phyloP scores from a whole-genome alignment of 2,888 invertebrate species.

The Acrocyrtus sp. region DNA sequence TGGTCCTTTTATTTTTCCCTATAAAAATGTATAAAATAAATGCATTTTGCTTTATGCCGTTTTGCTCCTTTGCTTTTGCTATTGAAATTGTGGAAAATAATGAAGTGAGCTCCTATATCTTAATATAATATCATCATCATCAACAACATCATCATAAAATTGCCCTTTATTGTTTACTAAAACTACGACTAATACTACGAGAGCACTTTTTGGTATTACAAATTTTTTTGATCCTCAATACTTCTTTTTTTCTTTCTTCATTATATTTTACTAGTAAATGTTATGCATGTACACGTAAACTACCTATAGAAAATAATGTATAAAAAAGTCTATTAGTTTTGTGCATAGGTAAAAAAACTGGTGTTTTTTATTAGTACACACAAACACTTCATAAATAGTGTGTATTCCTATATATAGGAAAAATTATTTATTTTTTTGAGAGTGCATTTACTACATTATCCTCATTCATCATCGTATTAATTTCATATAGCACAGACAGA shows the following conservation, averaged over 20 bases:
- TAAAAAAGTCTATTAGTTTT: constrained; percentile 8
- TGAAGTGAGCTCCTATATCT: too few species aligned
- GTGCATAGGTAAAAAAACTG: background rate
- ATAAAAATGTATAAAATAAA: too few species aligned
- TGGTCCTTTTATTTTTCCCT: background rate
- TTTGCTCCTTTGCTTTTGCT: too few species aligned
- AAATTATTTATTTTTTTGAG: constrained; percentile 26
- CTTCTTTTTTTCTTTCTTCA: constrained; percentile 38
- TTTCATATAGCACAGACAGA: constrained; percentile 4
- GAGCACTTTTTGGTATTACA: constrained; percentile 48
- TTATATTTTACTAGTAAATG: constrained; percentile 33
- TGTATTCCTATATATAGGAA: constrained; percentile 34
- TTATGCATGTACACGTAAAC: constrained; percentile 21
- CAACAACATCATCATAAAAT: constrained; percentile 40
- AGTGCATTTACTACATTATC: constrained; percentile 42
- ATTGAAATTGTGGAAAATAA: too few species aligned
- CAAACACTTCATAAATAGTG: too few species aligned
- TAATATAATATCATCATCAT: constrained; percentile 21
- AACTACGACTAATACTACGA: constrained; percentile 51
- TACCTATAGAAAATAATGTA: background rate
- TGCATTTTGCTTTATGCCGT: too few species aligned
- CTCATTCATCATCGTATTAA: constrained; percentile 12
- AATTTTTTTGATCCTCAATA: constrained; percentile 42
- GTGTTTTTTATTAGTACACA: constrained; percentile 8
- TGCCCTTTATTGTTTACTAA: constrained; percentile 53